Evolutionary conservation across 2,113 vertebrate genomes (phyloP), one percentile per base, ranked within the genome.

Genomic region (Calyptomena viridis): DNA sequence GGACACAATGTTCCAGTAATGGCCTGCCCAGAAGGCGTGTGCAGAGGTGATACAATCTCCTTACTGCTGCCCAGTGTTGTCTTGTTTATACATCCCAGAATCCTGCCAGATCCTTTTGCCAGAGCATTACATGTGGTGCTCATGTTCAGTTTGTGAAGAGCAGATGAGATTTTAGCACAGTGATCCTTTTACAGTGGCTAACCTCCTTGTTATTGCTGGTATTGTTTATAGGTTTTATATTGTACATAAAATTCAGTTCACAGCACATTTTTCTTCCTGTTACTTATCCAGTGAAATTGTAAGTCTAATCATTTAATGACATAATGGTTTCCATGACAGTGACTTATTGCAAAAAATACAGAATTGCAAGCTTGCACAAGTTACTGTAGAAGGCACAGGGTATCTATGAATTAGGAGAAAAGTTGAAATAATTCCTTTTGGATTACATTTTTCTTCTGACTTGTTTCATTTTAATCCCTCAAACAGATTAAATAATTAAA

Each of bases 21-120:
- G 7, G 53, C 73, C 87, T 2, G 8, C 87, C 90, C 67, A 93
- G 83, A 35, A 91, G 78, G 89, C 88, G 11, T 94, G 76, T 88
- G 73, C 88, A 69, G 92, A 92, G 85, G 88, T 94, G 94, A 97
- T 96, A 95, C 27, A 84, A 87, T 97, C 93, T 96, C 60, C 52
- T 0, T 90, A n/a, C 39, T 80, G 69, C 93, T 94, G 93, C 87
- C 87, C 85, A 88, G 33, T 67, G 72, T 95, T 93, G 72, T 90
- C 75, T 59, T 92, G 88, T 95, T 95, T 94, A 39, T 86, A 39
- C 0, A 0, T 63, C 35, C 67, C 22, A 47, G 50, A 84, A 63
- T 81, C 79, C 64, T 86, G 85, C 90, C 68, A 64, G 82, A 80
- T 27, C 35, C 60, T 91, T 71, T 80, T 90, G 82, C 84, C 87